Conservation (phyloP, 1,140 invertebrate genomes). For the Solen grandis region DNA sequence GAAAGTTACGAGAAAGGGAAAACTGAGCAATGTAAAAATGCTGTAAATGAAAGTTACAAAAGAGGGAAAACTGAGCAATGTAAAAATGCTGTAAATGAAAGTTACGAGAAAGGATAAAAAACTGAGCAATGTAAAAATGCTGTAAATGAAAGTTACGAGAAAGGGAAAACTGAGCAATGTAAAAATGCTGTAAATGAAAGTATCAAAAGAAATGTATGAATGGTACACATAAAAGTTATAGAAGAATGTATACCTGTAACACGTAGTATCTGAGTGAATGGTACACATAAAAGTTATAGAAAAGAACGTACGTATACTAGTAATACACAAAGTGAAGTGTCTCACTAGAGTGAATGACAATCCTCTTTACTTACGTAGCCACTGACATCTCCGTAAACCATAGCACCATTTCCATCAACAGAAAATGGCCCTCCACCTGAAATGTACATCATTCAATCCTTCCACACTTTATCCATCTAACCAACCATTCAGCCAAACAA, state of each 20-base stretch:
- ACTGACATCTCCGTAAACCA: conserved; percentile 39
- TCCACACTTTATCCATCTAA: too few species aligned
- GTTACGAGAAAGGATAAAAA: too few species aligned
- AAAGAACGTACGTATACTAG: background rate
- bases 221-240: background rate
- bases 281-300: background rate
- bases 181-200: background rate
- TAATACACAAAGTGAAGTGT: background rate
- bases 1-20: too few species aligned
- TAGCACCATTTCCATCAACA: conserved; percentile 6
- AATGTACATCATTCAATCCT: background rate
- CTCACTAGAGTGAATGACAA: background rate
- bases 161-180: too few species aligned
- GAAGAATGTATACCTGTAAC: background rate
- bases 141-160: too few species aligned
- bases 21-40: too few species aligned
- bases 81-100: too few species aligned
- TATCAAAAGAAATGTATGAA: background rate
- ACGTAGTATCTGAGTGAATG: background rate
- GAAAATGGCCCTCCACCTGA: conserved; percentile 29
- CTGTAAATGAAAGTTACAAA: too few species aligned
- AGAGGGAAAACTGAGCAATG: too few species aligned
- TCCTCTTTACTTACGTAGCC: conserved; percentile 9
- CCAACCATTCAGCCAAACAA: too few species aligned
- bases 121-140: too few species aligned